Evolutionary conservation across 2,797 vertebrate species (phyloP).

Genomic region (Acanthis flammea): DNA sequence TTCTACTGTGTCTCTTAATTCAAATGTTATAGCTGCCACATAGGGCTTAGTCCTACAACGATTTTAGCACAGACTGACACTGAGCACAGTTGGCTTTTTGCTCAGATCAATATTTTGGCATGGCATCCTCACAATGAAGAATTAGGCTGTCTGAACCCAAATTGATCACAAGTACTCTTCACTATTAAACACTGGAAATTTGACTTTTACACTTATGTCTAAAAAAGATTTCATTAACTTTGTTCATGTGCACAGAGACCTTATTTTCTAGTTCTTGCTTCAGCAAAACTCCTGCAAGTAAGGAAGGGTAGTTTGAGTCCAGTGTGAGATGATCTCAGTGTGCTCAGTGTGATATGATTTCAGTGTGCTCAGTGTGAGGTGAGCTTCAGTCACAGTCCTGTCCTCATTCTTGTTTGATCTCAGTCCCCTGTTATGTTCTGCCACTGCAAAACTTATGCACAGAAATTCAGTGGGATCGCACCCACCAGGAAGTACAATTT

Average conservation of each 20-base stretch:
- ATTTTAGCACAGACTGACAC: background rate
- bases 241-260: background rate
- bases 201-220: background rate
- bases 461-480: background rate
- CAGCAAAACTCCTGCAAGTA: background rate
- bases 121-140: background rate
- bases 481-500: background rate
- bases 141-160: background rate
- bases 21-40: background rate
- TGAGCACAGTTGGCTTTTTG: background rate
- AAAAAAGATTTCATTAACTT: background rate
- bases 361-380: background rate
- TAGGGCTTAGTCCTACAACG: background rate
- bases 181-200: background rate
- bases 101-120: background rate
- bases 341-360: background rate
- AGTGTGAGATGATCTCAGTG: background rate
- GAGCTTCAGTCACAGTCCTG: background rate
- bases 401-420: background rate
- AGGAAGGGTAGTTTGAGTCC: background rate
- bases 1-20: conserved; percentile 7
- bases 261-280: background rate
- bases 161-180: background rate
- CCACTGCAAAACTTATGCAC: background rate
- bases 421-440: background rate